These are phyloP conservation scores for Ferrisia virgata DNA, from an alignment of 2,888 invertebrate species.

Conservation along the genomic window DNA sequence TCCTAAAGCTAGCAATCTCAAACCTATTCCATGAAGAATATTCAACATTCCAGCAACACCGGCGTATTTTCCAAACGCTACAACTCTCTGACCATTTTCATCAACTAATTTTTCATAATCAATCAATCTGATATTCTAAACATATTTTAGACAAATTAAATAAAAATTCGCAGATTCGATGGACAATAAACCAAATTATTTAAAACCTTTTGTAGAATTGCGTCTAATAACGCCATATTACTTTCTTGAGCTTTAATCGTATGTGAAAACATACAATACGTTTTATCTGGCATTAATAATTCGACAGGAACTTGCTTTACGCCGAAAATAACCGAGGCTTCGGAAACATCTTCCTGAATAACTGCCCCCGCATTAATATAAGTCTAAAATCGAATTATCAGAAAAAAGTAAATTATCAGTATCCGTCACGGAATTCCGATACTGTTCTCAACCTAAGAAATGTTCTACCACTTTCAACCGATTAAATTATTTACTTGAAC, in stretches of 20 bases:
- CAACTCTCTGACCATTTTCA: constrained; percentile 80
- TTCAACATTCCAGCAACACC: constrained; percentile 98
- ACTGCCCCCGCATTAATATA: constrained; percentile 91
- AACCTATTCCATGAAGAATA: constrained; percentile 93
- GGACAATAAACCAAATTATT: not conserved
- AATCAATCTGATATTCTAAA: constrained; percentile 84
- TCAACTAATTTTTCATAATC: constrained; percentile 98
- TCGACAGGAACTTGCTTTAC: constrained; percentile 91
- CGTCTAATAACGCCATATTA: constrained; percentile 96
- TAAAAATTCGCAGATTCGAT: not conserved
- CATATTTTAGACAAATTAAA: not conserved
- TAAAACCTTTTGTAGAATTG: constrained; percentile 80
- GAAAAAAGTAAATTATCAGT: not conserved
- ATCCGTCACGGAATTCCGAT: not conserved
- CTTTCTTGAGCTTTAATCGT: constrained; percentile 98
- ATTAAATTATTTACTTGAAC: constrained; percentile 67
- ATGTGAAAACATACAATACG: constrained; percentile 98
- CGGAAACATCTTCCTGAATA: constrained; percentile 93
- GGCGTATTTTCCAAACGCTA: constrained; percentile 98
- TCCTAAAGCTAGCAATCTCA: constrained; percentile 88
- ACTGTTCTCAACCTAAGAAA: not conserved
- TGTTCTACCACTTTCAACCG: not conserved
- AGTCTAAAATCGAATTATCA: constrained; percentile 59
- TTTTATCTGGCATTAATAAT: constrained; percentile 88
- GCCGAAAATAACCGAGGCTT: constrained; percentile 93